phyloP scores from a whole-genome alignment of 2,797 vertebrate genomes.

The Hydrophis major region DNA sequence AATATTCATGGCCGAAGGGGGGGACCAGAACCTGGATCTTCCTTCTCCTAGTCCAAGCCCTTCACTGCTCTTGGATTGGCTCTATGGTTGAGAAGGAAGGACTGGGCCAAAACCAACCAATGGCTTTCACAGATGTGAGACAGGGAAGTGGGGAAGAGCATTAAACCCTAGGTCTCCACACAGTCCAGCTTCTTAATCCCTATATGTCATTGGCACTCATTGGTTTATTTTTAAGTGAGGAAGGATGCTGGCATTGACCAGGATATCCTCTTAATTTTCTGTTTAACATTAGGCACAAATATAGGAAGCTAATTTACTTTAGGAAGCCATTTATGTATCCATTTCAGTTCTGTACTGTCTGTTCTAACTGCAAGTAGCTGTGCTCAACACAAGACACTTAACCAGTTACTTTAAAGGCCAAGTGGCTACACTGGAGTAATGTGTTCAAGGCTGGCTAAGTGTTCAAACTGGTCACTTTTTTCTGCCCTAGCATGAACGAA shows the following conservation, averaged over 20 bases:
- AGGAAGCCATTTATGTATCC: not conserved
- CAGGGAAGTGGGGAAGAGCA: not conserved
- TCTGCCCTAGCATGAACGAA: not conserved
- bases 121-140: not conserved
- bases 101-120: not conserved
- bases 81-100: not conserved
- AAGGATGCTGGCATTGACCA: not conserved
- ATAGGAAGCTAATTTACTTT: not conserved
- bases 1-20: not conserved
- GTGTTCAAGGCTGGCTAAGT: not conserved
- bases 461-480: not conserved
- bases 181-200: not conserved
- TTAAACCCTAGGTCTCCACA: not conserved
- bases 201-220: not conserved
- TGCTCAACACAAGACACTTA: not conserved
- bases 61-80: not conserved
- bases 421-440: not conserved
- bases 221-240: not conserved
- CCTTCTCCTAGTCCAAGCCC: not conserved
- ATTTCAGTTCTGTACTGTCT: not conserved
- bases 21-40: not conserved
- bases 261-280: not conserved
- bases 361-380: not conserved
- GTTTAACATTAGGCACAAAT: not conserved
- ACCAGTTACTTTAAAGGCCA: not conserved